Evolutionary conservation across 2,797 vertebrate genomes (phyloP).

Genomic region (Artibeus lituratus): DNA sequence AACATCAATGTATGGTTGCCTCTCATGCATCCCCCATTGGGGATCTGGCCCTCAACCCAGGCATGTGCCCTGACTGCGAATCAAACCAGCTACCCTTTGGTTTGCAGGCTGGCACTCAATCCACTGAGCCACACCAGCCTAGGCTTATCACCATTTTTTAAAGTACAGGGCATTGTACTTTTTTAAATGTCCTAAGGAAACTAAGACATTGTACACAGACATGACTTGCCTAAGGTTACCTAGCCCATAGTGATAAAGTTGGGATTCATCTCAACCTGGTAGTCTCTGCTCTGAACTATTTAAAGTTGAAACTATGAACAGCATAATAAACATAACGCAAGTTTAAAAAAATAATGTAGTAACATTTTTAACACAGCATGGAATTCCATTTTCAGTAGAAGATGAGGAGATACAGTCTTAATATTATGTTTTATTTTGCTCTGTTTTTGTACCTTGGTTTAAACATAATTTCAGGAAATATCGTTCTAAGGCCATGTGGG

Average conservation of each 20-base stretch:
- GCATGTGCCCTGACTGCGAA: too few relatives aligned
- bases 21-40: too few relatives aligned
- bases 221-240: background rate
- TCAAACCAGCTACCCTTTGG: too few relatives aligned
- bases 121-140: too few relatives aligned
- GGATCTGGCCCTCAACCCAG: too few relatives aligned
- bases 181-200: background rate
- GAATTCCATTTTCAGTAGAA: background rate
- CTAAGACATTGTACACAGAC: background rate
- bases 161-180: too few relatives aligned
- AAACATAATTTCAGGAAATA: background rate
- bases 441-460: background rate
- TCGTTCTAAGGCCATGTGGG: background rate
- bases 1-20: too few relatives aligned
- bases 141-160: too few relatives aligned
- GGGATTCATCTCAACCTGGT: background rate
- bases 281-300: background rate
- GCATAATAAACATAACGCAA: background rate
- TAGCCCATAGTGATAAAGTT: background rate
- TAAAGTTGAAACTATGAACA: conserved; percentile 18
- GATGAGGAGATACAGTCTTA: background rate
- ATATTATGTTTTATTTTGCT: background rate
- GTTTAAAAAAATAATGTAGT: background rate
- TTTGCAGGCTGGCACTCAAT: too few relatives aligned
- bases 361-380: background rate